Evolutionary conservation across 2,113 vertebrate species (phyloP), one percentile per base, ranked within the genome.

Genomic region (Malurus elegans): DNA sequence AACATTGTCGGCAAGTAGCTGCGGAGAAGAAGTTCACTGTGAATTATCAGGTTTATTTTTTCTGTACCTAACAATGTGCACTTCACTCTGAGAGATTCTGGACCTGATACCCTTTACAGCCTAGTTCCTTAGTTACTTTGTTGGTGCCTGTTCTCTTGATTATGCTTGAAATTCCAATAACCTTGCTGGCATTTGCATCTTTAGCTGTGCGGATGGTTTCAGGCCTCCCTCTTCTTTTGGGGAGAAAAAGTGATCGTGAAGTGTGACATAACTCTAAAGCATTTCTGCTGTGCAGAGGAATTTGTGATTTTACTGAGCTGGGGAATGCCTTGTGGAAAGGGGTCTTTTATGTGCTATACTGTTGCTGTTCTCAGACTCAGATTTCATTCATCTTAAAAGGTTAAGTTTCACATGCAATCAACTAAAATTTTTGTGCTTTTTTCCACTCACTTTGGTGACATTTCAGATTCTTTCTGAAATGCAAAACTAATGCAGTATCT

Each of bases 221-320:
- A 90, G 40, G 17, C 26, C 5, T 79, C 6, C 12, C 2, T 42
- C 66, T 48, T 47, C 4, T 36, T 60, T 58, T 18, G 9, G 6
- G 4, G 47, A 14, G 8, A 29, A 71, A 31, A 86, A 12, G 31
- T 32, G 24, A 53, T 88, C 56, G 69, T 94, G 58, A 93, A 95
- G 38, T 93, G 62, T 88, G 94, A 90, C 70, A 70, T 76, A 93
- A 79, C 56, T 93, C 73, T 70, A 18, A 90, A 94, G 47, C 34
- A 40, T 93, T 95, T 95, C 20, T 91, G 75, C 79, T 90, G 29
- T 88, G 67, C 53, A 69, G 62, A 66, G 56, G 70, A 92, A 79
- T 95, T 86, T 88, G 64, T 91, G 45, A 66, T 94, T 96, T 95
- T 92, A 92, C 45, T 85, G 75, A 94, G 71, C 60, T 88, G 73